These are phyloP conservation scores for Asbolus verrucosus DNA, from an alignment of 1,140 invertebrate species.

Conservation along the genomic window DNA sequence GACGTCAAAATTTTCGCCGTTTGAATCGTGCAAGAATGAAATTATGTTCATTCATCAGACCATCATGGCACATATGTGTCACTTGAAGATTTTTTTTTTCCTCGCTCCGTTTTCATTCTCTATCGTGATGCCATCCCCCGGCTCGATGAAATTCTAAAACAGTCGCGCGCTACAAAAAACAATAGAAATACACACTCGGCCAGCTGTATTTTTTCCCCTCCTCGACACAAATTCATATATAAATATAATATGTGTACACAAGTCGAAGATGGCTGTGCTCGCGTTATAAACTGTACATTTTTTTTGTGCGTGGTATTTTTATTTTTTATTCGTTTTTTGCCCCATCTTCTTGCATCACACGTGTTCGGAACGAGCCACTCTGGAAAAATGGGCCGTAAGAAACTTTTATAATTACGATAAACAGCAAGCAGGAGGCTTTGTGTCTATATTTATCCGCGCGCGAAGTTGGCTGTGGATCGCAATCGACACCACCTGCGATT, in stretches of 20 bases:
- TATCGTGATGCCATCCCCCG: slow-evolving; percentile 22
- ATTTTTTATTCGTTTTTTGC: slow-evolving; percentile 26
- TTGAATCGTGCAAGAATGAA: slow-evolving; percentile 13
- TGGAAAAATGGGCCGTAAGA: slow-evolving; percentile 6
- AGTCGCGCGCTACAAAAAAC: slow-evolving; percentile 36
- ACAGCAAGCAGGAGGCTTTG: slow-evolving; percentile 17
- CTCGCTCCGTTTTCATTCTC: slow-evolving; percentile 2
- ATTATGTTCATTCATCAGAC: background rate
- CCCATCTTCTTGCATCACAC: slow-evolving; percentile 10
- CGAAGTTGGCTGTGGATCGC: too few species aligned
- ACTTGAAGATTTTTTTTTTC: background rate
- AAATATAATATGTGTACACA: slow-evolving; percentile 28
- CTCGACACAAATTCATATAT: slow-evolving; percentile 6
- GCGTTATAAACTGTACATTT: slow-evolving; percentile 34
- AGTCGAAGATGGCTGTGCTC: slow-evolving; percentile 30
- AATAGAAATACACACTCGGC: slow-evolving; percentile 23
- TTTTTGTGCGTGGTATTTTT: slow-evolving; percentile 35
- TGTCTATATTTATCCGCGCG: slow-evolving; percentile 4
- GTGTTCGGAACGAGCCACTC: slow-evolving; percentile 37
- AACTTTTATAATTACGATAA: slow-evolving; percentile 33
- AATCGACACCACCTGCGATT: too few species aligned
- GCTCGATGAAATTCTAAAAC: slow-evolving; percentile 37
- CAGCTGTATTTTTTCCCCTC: slow-evolving; percentile 19
- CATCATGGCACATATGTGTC: slow-evolving; percentile 1
- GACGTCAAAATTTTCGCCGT: background rate